Evolutionary conservation across 2,113 vertebrate species (phyloP).

Genomic region (Girardinichthys multiradiatus): DNA sequence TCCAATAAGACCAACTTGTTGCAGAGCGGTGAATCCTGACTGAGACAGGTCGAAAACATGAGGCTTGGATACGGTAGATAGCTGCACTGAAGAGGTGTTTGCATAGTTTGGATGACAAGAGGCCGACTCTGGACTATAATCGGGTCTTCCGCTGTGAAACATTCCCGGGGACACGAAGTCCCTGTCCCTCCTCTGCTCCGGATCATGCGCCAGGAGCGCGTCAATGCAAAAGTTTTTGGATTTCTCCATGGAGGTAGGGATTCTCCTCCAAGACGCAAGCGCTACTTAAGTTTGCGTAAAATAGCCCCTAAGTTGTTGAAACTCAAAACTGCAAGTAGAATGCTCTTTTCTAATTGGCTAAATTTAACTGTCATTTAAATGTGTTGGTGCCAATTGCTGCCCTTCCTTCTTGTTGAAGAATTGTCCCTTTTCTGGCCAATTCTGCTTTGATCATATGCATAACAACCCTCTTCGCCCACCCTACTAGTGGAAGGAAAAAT

Average conservation of each 20-base stretch:
- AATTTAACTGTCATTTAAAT: too few species aligned
- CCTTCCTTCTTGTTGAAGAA: neutral
- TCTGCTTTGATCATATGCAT: slow-evolving; percentile 16
- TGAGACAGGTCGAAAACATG: slow-evolving; percentile 70
- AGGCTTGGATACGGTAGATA: slow-evolving; percentile 66
- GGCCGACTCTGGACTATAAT: slow-evolving; percentile 65
- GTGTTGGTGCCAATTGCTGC: neutral
- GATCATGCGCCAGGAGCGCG: slow-evolving; percentile 80
- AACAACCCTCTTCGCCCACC: slow-evolving; percentile 28
- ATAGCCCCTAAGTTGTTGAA: neutral
- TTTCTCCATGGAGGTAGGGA: slow-evolving; percentile 75
- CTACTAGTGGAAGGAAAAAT: slow-evolving; percentile 16
- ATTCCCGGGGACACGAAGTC: slow-evolving; percentile 52
- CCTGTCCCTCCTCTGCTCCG: slow-evolving; percentile 49
- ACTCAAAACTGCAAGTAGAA: too few species aligned
- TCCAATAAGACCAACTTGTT: slow-evolving; percentile 68
- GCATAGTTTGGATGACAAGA: slow-evolving; percentile 61
- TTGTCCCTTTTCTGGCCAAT: slow-evolving; percentile 2
- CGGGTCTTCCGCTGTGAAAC: slow-evolving; percentile 47
- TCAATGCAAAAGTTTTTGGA: slow-evolving; percentile 86
- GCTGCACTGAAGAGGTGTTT: slow-evolving; percentile 34
- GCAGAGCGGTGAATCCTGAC: slow-evolving; percentile 66
- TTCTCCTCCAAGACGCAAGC: slow-evolving; percentile 7
- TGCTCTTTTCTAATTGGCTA: too few species aligned
- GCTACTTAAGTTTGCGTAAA: neutral